Percentiles rank a stretch among this genome's conserved stretches.
These are phyloP conservation scores for Pachydiplax longipennis DNA, from an alignment of 2,888 invertebrate species.

Conservation along the genomic window DNA sequence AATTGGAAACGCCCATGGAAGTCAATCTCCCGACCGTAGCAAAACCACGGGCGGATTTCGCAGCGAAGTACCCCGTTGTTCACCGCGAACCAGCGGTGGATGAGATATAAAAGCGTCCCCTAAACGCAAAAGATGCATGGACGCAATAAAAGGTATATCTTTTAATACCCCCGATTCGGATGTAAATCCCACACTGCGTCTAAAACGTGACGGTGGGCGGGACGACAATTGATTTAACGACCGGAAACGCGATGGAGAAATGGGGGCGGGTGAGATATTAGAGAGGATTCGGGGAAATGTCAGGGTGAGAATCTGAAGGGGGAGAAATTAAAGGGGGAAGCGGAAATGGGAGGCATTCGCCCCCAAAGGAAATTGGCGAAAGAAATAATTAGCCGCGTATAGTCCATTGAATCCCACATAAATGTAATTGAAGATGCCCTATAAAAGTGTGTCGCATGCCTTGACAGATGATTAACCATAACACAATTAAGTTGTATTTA, in stretches of 20 bases:
- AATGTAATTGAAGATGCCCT: no score
- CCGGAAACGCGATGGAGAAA: neutral
- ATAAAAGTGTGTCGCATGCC: no score
- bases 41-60: no score
- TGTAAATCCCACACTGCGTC: neutral
- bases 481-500: no score
- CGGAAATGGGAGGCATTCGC: neutral
- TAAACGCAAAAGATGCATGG: neutral
- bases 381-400: neutral
- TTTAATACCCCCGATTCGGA: neutral
- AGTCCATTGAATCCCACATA: no score
- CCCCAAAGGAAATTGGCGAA: neutral
- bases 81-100: neutral
- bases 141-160: neutral
- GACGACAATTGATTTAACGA: constrained; percentile 22
- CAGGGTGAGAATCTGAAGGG: neutral
- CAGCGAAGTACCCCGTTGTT: no score
- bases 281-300: neutral
- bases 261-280: neutral
- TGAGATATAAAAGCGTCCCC: neutral
- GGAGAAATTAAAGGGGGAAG: neutral
- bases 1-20: no score
- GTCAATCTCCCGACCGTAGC: no score
- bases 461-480: no score
- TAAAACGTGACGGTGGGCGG: neutral